A percentile compares a stretch with the other conserved stretches of the same genome.
These are phyloP conservation scores for Drosophila lacicola DNA, from an alignment of 2,888 invertebrate species.

Conservation along the genomic window DNA sequence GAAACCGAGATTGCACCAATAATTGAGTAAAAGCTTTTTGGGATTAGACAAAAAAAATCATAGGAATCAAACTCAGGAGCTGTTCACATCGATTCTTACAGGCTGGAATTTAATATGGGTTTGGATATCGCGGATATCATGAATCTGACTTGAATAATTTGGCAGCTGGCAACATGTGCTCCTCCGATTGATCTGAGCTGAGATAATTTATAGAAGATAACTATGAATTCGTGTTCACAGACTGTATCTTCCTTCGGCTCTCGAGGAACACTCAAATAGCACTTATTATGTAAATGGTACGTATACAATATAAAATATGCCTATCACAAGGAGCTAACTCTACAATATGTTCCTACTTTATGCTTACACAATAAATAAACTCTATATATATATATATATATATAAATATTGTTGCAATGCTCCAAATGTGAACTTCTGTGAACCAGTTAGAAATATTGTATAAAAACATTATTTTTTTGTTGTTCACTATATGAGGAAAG, in stretches of 20 bases:
- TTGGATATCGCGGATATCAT: not conserved
- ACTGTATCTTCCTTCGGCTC: conserved; percentile 7
- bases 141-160: conserved; percentile 15
- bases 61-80: not conserved
- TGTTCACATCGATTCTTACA: conserved; percentile 15
- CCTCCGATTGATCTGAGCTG: conserved; percentile 9
- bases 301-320: conserved; percentile 70
- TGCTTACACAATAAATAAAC: conserved; percentile 57
- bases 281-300: conserved; percentile 41
- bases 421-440: conserved; percentile 31
- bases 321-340: conserved; percentile 74
- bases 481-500: conserved; percentile 39
- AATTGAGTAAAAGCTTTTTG: conserved; percentile 23
- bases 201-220: too few species aligned
- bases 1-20: conserved; percentile 63
- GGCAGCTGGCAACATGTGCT: conserved; percentile 28
- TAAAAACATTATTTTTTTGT: conserved; percentile 38
- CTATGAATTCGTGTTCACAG: too few species aligned
- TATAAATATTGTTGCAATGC: conserved; percentile 52
- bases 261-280: conserved; percentile 38
- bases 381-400: not conserved
- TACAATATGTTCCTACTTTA: conserved; percentile 54
- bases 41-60: conserved; percentile 7
- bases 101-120: conserved; percentile 9
- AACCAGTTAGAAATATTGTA: conserved; percentile 39